Base-by-base conservation (phyloP, 2,888 invertebrate species). In the Clusia tigrina region DNA sequence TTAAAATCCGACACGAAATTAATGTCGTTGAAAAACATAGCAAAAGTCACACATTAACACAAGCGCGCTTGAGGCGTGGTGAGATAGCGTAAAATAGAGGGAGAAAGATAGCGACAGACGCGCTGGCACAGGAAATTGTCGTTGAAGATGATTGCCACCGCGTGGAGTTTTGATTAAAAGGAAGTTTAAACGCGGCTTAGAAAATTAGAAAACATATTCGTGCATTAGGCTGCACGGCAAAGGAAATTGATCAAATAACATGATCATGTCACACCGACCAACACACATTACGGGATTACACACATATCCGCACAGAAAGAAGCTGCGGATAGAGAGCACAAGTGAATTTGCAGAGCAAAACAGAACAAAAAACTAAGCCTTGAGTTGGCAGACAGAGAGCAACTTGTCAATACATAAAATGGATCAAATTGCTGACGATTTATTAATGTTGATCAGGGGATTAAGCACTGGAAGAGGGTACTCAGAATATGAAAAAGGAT, bases 1-100 rank as follows among this genome's bases (percentile, higher is more conserved):
- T 81, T 81, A 81, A 78, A 75, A 79, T 74, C 80, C 79, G 79
- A 81, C 79, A 79, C 77, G 74, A 79, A 79, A 79, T 81, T 79
- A 79, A 79, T 79, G 79, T 81, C 77, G 79, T 74, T 77, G 79
- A 75, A 73, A 78, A 73, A 78, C 75, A 74, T 71, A 73, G 76
- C 72, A 73, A 80, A 78, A 74, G 76, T 80, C 77, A 78, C 74
- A 77, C 76, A 76, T 79, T 79, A 78, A 76, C 72, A 72, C 72
- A 57, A 67, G 67, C 68, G 54, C 46, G n/a, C 12, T 32, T 32
- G 18, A 12, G 46, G n/a, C 6, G 5, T 9, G n/a, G 18, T 20
- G 17, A 23, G 22, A 23, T 42, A 32, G 52, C 17, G 55, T 9
- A 24, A 12, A 20, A 20, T 20, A 20, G 23, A 25, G 38, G 9